Conservation (phyloP, 2,797 vertebrate genomes). For the Diceros bicornis region DNA sequence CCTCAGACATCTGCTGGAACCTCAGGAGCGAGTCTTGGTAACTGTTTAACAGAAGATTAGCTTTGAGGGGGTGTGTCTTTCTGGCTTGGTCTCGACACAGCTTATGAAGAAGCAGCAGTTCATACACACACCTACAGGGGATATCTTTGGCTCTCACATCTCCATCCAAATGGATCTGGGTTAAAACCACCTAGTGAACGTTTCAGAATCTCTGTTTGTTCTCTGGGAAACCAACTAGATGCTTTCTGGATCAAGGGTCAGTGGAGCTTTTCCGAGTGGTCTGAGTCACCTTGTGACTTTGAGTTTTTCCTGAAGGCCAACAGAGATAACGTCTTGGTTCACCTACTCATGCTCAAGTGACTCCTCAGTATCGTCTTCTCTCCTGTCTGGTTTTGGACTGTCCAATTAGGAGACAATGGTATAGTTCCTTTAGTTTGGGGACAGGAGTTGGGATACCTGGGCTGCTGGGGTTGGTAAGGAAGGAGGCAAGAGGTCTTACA, state of each 20-base stretch:
- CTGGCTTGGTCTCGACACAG: background rate
- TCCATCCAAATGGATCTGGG: background rate
- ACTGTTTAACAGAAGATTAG: conserved; percentile 12
- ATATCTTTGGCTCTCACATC: background rate
- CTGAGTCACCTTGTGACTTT: background rate
- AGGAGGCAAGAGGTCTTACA: background rate
- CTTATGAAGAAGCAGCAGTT: background rate
- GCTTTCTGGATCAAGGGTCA: background rate
- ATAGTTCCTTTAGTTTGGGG: background rate
- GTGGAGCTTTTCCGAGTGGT: background rate
- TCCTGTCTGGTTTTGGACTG: background rate
- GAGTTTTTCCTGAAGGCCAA: background rate
- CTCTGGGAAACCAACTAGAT: background rate
- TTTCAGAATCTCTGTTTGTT: background rate
- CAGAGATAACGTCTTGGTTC: background rate
- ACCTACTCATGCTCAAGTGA: background rate
- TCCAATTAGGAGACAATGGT: background rate
- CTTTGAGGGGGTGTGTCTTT: background rate
- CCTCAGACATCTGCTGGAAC: background rate
- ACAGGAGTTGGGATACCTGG: background rate
- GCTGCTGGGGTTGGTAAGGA: background rate
- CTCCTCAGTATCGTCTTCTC: background rate
- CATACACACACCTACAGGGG: background rate
- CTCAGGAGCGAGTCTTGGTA: background rate
- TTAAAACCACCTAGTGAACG: background rate